phyloP scores from a whole-genome alignment of 2,797 vertebrate genomes.

The Nyctalus aviator region DNA sequence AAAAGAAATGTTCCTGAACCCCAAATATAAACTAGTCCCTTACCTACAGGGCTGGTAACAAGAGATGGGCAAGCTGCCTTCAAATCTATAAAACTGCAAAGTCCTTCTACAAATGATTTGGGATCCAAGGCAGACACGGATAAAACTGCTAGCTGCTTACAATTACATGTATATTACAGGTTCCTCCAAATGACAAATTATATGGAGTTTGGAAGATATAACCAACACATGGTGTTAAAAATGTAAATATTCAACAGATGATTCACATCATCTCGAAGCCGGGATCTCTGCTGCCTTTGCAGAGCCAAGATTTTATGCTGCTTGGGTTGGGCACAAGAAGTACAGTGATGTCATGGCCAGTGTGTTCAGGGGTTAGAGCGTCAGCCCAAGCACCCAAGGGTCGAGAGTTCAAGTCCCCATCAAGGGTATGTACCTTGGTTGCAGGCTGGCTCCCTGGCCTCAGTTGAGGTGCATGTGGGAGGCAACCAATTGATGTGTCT shows the following conservation, averaged over 20 bases:
- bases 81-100: conserved; percentile 21
- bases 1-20: conserved; percentile 18
- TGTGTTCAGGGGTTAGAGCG: no score
- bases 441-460: no score
- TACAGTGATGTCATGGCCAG: not conserved
- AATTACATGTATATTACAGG: not conserved
- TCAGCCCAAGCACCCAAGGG: no score
- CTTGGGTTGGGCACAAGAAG: not conserved
- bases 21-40: not conserved
- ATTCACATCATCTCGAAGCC: not conserved
- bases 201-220: not conserved
- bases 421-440: no score
- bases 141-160: not conserved
- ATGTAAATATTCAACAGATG: conserved; percentile 47
- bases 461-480: no score
- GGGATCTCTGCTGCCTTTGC: not conserved
- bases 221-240: conserved; percentile 44
- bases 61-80: not conserved
- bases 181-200: not conserved
- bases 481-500: no score
- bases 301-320: not conserved
- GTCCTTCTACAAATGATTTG: conserved; percentile 29
- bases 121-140: not conserved
- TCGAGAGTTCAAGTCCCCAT: no score
- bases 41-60: not conserved